Percentiles rank a stretch among this genome's conserved stretches.
These are phyloP conservation scores for Antitype chi DNA, from an alignment of 2,888 invertebrate species.

Conservation along the genomic window DNA sequence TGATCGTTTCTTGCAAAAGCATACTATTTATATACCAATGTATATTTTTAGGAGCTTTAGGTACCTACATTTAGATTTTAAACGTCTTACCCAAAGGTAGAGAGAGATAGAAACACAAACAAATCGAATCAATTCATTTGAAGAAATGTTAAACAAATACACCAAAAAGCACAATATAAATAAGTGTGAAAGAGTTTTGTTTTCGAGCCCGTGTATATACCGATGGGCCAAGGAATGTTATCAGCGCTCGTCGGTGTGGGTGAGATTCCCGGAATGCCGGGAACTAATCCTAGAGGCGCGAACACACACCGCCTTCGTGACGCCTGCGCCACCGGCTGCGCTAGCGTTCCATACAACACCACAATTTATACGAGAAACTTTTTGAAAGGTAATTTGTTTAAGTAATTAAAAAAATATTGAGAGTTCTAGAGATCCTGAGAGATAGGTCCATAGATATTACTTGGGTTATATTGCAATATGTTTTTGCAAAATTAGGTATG, in stretches of 20 bases:
- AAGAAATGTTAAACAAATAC: constrained; percentile 21
- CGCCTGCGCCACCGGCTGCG: constrained; percentile 60
- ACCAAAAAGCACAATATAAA: constrained; percentile 34
- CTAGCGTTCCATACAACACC: constrained; percentile 31
- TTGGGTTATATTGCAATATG: background rate
- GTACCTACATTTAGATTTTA: background rate
- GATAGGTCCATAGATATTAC: background rate
- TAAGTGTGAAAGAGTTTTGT: constrained; percentile 45
- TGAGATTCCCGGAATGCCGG: constrained; percentile 70
- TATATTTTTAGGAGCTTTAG: background rate
- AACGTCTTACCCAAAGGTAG: background rate
- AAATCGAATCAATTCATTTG: background rate
- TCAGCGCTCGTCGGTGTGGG: constrained; percentile 61
- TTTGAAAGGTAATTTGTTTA: background rate
- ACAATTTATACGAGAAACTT: constrained; percentile 23
- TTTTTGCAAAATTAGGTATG: background rate
- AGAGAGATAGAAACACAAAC: background rate
- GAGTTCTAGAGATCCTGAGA: background rate
- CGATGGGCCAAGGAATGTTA: constrained; percentile 64
- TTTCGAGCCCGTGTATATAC: constrained; percentile 35
- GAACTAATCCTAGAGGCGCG: constrained; percentile 71
- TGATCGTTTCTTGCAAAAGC: background rate
- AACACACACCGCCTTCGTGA: constrained; percentile 66
- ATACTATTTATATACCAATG: background rate
- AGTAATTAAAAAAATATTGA: background rate